Conservation (phyloP, 2,888 invertebrate species). For the Hydraecia micacea region DNA sequence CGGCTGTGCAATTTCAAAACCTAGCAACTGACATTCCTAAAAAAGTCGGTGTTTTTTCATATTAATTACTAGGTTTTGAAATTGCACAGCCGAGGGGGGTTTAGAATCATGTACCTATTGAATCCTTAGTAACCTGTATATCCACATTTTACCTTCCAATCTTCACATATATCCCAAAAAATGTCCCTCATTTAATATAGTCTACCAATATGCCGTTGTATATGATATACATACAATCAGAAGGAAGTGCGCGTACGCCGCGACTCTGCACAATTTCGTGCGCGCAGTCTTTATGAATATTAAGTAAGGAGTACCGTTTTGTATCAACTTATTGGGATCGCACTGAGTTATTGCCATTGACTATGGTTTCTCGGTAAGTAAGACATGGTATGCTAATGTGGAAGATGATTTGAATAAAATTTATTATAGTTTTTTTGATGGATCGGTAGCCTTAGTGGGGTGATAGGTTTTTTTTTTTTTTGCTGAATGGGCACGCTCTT, state of each 20-base stretch:
- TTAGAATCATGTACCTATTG: too few species aligned
- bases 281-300: constrained; percentile 76
- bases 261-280: constrained; percentile 75
- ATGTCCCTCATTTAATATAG: constrained; percentile 13
- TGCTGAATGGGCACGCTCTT: too few species aligned
- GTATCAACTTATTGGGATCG: constrained; percentile 70
- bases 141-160: too few species aligned
- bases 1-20: too few species aligned
- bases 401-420: constrained; percentile 34
- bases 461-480: too few species aligned
- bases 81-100: too few species aligned
- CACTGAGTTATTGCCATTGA: constrained; percentile 66
- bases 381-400: constrained; percentile 33
- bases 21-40: too few species aligned
- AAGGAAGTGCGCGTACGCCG: constrained; percentile 78
- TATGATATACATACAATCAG: constrained; percentile 45
- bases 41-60: too few species aligned
- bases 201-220: constrained; percentile 33
- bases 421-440: neutral
- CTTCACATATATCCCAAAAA: neutral
- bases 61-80: too few species aligned
- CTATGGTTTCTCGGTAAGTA: constrained; percentile 51
- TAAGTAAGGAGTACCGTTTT: constrained; percentile 79
- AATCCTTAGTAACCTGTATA: too few species aligned
- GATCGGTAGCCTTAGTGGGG: neutral